Evolutionary conservation across 1,140 invertebrate species (phyloP), one percentile per base, ranked within the genome.

Genomic region (Penaeus vannamei): DNA sequence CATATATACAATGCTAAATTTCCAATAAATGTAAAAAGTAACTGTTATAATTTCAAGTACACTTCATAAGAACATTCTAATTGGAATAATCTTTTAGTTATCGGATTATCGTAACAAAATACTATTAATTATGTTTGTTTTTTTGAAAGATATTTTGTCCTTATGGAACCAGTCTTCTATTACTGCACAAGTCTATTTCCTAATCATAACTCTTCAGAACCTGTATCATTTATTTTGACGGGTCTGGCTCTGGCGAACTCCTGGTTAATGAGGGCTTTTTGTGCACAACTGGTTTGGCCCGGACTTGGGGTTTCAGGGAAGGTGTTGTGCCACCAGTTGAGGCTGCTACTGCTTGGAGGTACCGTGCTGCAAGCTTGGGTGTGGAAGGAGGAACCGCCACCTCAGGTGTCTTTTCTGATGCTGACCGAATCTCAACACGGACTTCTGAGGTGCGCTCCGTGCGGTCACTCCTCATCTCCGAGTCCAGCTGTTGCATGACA

Each of bases 311-410:
- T 64, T 90, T 91, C 19, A 87, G 59, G 20, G 42, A 86, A 12
- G 86, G 82, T 10, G 84, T 29, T 32, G 86, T 42, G 23, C 84
- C 79, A 20, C 91, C 91, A 69, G 87, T 87, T 22, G 91, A 90
- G 29, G 86, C 86, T 42, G 91, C 91, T 10, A 91, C 91, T 12
- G 91, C 91, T 69, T 91, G 84, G n/a, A 91, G 86, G 83, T 91
- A 91, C 62, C 91, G 53, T n/a, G 87, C 90, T 42, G 90, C 88
- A 10, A 91, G 83, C 72, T 90, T 90, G 5, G 91, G 91, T 14
- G 91, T 91, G 62, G 89, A 85, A 19, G 91, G 91, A 53, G 88
- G 80, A 12, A 83, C 80, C 20, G 87, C 79, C 29, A 64, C 89
- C 66, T 59, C 89, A 62, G 76, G 89, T 84, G 69, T 84, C 84